These are phyloP conservation scores for Ptycholaimellus sp. DNA, from an alignment of 2,888 invertebrate species.

Conservation along the genomic window DNA sequence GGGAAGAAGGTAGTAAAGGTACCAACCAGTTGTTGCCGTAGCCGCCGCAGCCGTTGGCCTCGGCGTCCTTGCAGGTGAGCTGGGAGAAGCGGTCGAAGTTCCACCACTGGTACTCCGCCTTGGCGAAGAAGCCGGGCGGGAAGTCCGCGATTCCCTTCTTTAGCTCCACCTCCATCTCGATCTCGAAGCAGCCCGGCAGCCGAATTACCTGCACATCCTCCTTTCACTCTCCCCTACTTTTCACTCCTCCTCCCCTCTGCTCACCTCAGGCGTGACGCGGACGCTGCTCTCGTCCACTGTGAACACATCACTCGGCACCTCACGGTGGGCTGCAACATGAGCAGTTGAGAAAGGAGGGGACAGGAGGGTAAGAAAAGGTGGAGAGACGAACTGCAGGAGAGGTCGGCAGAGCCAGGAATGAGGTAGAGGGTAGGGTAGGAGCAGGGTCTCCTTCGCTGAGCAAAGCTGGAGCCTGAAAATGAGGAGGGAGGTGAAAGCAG, in stretches of 20 bases:
- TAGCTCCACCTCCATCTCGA: constrained; percentile 12
- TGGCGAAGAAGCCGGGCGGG: constrained; percentile 23
- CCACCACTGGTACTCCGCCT: constrained; percentile 25
- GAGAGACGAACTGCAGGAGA: constrained; percentile 19
- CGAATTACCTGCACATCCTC: constrained; percentile 19
- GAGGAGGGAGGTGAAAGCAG: too few species aligned
- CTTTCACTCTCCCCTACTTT: too few species aligned
- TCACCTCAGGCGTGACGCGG: too few species aligned
- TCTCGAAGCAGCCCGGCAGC: constrained; percentile 24
- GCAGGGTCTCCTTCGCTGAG: too few species aligned
- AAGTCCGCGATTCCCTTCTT: too few species aligned
- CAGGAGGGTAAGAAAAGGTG: neutral
- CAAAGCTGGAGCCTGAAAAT: too few species aligned
- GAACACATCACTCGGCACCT: too few species aligned
- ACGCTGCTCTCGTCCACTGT: too few species aligned
- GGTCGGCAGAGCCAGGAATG: constrained; percentile 21
- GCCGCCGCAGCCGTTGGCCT: constrained; percentile 22
- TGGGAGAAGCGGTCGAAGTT: constrained; percentile 20
- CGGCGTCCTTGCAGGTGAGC: constrained; percentile 18
- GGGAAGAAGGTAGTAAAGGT: neutral
- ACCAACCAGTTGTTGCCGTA: constrained; percentile 23
- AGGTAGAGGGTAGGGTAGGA: too few species aligned
- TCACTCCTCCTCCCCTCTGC: too few species aligned
- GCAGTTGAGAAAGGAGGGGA: too few species aligned
- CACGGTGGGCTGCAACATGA: too few species aligned